A percentile compares a stretch with the other conserved stretches of the same genome.
phyloP scores from a whole-genome alignment of 2,113 vertebrate species.

The Anguilla japonica region DNA sequence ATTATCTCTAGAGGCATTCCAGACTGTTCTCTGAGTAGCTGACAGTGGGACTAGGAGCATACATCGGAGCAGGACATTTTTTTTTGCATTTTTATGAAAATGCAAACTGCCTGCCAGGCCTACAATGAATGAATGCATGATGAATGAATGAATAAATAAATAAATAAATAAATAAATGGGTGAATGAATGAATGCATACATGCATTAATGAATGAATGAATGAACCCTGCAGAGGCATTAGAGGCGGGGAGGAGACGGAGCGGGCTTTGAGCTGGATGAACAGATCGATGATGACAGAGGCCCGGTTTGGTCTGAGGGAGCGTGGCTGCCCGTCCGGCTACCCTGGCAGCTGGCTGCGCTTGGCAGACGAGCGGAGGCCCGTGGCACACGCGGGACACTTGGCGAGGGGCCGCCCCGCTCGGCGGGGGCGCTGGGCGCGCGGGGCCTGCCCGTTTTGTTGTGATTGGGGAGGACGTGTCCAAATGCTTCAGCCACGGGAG shows the following conservation, averaged over 20 bases:
- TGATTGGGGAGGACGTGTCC: conserved; percentile 41
- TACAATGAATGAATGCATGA: not conserved
- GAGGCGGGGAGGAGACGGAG: not conserved
- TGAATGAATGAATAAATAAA: not conserved
- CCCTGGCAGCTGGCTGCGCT: conserved; percentile 19
- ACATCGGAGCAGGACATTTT: no score
- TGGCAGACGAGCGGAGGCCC: conserved; percentile 13
- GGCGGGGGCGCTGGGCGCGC: conserved; percentile 26
- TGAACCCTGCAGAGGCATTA: not conserved
- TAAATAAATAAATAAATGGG: no score
- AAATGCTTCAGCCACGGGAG: conserved; percentile 37
- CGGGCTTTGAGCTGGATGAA: conserved; percentile 16
- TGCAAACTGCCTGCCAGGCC: not conserved
- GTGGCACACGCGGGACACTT: not conserved
- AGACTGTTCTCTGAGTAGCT: no score
- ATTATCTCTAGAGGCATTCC: not conserved
- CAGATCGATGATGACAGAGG: not conserved
- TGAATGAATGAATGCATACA: not conserved
- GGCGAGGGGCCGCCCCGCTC: not conserved
- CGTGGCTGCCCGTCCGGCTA: conserved; percentile 22
- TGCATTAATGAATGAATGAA: not conserved
- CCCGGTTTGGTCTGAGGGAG: conserved; percentile 17
- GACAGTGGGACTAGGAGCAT: no score
- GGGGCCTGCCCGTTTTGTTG: conserved; percentile 38
- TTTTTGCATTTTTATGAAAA: no score